These are phyloP conservation scores for Cyclophora punctaria DNA, from an alignment of 2,888 invertebrate species.

Conservation along the genomic window DNA sequence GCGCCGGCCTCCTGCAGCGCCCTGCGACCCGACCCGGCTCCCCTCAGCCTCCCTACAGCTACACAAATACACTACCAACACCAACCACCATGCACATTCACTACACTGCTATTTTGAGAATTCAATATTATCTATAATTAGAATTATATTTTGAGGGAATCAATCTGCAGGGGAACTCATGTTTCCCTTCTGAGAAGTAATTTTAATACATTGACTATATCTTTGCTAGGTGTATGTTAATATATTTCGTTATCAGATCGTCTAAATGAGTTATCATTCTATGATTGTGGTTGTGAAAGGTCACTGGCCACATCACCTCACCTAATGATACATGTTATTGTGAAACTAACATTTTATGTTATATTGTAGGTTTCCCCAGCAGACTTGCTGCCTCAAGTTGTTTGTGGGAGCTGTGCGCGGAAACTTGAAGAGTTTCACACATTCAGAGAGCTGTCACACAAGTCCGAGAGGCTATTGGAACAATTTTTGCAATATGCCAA, in stretches of 20 bases:
- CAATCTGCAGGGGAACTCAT: constrained; percentile 55
- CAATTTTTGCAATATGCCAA: constrained; percentile 84
- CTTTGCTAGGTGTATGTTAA: constrained; percentile 25
- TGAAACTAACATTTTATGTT: constrained; percentile 40
- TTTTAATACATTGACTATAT: constrained; percentile 4
- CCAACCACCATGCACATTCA: constrained; percentile 31
- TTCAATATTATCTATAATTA: constrained; percentile 70
- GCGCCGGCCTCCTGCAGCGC: constrained; percentile 17
- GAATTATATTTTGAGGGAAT: constrained; percentile 57
- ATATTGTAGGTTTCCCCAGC: constrained; percentile 80
- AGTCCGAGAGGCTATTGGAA: constrained; percentile 83
- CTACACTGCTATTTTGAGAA: constrained; percentile 65
- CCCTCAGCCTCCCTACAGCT: constrained; percentile 21
- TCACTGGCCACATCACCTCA: constrained; percentile 62
- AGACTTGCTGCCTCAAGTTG: constrained; percentile 84
- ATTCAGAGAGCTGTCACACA: constrained; percentile 84
- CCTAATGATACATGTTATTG: constrained; percentile 36
- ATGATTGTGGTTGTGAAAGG: constrained; percentile 63
- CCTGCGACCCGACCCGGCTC: constrained; percentile 16
- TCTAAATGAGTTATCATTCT: constrained; percentile 58
- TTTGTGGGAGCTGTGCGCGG: constrained; percentile 84
- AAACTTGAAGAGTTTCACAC: constrained; percentile 85
- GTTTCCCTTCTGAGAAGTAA: constrained; percentile 28
- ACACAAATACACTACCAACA: constrained; percentile 22
- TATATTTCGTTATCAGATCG: constrained; percentile 50